A percentile compares a stretch with the other conserved stretches of the same genome.
These are phyloP conservation scores for Drosophila mimetica DNA, from an alignment of 2,888 invertebrate genomes.

Conservation along the genomic window DNA sequence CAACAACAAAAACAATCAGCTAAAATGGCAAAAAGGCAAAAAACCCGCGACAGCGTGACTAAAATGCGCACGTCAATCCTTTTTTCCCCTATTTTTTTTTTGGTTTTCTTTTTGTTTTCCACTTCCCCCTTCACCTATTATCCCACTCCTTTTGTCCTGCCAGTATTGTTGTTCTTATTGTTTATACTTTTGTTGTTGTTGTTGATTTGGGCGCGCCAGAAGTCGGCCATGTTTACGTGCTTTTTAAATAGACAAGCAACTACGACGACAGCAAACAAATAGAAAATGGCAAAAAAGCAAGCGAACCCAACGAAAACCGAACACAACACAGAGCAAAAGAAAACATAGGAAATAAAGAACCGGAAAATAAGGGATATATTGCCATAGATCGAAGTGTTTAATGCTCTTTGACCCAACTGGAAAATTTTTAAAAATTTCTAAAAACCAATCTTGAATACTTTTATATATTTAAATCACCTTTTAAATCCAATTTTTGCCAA, in stretches of 20 bases:
- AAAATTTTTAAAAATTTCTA: too few relatives aligned
- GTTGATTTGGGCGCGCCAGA: conserved; percentile 54
- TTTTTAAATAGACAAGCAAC: conserved; percentile 64
- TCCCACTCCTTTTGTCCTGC: not conserved
- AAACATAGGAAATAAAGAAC: conserved; percentile 9
- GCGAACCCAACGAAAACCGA: conserved; percentile 10
- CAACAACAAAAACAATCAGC: conserved; percentile 68
- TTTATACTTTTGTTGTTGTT: conserved; percentile 20
- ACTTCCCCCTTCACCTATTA: not conserved
- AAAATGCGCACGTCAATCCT: conserved; percentile 74
- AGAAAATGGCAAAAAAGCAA: conserved; percentile 10
- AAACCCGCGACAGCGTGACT: conserved; percentile 70
- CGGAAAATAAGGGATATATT: conserved; percentile 5
- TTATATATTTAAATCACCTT: too few relatives aligned
- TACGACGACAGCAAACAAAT: conserved; percentile 50
- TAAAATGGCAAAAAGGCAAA: conserved; percentile 69
- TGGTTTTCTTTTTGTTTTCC: not conserved
- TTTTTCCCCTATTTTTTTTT: conserved; percentile 26
- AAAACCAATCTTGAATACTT: too few relatives aligned
- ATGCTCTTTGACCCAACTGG: not conserved
- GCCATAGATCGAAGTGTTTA: conserved; percentile 9
- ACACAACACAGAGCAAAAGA: conserved; percentile 18
- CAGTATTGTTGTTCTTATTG: conserved; percentile 15
- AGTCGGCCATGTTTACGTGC: conserved; percentile 63
- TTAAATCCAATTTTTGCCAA: too few relatives aligned